A percentile compares a stretch with the other conserved stretches of the same genome.
phyloP scores from a whole-genome alignment of 2,888 invertebrate genomes.

The Cheilosia variabilis region DNA sequence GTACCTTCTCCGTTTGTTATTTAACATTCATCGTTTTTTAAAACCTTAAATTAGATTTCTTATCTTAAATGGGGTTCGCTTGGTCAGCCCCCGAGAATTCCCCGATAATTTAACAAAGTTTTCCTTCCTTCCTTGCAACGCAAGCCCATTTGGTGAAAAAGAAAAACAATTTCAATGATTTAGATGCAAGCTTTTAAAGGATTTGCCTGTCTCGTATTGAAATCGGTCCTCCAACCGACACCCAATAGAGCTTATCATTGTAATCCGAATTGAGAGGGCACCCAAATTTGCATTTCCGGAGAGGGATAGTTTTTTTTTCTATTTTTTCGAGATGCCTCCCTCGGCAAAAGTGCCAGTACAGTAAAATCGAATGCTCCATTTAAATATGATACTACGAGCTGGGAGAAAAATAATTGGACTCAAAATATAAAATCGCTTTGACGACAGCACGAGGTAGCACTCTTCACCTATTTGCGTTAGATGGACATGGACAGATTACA shows the following conservation, averaged over 20 bases:
- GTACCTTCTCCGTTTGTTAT: not conserved
- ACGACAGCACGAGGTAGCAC: not conserved
- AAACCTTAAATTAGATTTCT: slow-evolving; percentile 44
- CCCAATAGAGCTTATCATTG: slow-evolving; percentile 48
- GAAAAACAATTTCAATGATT: slow-evolving; percentile 51
- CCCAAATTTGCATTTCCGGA: slow-evolving; percentile 34
- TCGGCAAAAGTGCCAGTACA: slow-evolving; percentile 33
- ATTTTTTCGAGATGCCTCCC: slow-evolving; percentile 6
- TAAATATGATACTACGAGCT: not conserved
- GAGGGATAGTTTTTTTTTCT: not conserved
- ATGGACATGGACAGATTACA: slow-evolving; percentile 25
- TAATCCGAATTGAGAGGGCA: slow-evolving; percentile 36
- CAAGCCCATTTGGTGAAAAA: not conserved
- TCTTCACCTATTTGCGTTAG: slow-evolving; percentile 9
- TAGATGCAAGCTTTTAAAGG: slow-evolving; percentile 52
- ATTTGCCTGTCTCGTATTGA: slow-evolving; percentile 45
- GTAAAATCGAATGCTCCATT: slow-evolving; percentile 40
- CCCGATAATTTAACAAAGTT: slow-evolving; percentile 7
- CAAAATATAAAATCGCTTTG: slow-evolving; percentile 35
- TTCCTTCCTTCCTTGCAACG: too few relatives aligned
- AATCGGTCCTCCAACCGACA: slow-evolving; percentile 8
- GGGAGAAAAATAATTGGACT: not conserved
- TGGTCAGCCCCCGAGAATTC: slow-evolving; percentile 12
- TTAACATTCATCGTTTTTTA: slow-evolving; percentile 34
- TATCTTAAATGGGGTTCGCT: slow-evolving; percentile 47